These are phyloP conservation scores for Gopherus flavomarginatus DNA, from an alignment of 2,113 vertebrate species.

Conservation along the genomic window DNA sequence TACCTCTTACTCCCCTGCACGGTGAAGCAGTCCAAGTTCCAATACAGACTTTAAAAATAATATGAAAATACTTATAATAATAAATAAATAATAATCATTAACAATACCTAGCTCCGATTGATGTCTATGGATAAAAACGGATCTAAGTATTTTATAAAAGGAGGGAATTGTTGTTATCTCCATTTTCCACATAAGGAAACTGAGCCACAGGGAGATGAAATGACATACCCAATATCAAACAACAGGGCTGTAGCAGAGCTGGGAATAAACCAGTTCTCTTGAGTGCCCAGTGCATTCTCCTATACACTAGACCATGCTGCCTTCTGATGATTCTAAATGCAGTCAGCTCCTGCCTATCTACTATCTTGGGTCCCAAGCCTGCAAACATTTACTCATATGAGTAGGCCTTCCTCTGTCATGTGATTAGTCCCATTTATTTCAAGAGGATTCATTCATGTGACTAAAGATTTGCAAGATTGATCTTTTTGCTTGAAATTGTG, in stretches of 20 bases:
- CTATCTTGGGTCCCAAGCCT: neutral
- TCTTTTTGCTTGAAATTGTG: neutral
- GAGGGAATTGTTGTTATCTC: neutral
- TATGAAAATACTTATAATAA: neutral
- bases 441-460: neutral
- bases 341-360: neutral
- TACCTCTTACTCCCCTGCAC: neutral
- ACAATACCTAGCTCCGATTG: neutral
- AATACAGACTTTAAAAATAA: neutral
- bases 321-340: neutral
- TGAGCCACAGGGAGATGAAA: neutral
- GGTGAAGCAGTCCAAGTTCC: rapidly evolving
- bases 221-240: neutral
- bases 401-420: neutral
- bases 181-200: neutral
- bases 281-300: rapidly evolving
- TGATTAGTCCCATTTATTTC: neutral
- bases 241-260: neutral
- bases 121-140: no score
- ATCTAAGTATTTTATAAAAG: neutral
- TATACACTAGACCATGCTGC: neutral
- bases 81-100: rapidly evolving
- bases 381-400: neutral
- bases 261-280: neutral
- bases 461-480: neutral